These are phyloP conservation scores for Heliconius himera DNA, from an alignment of 1,140 invertebrate genomes.

Conservation along the genomic window DNA sequence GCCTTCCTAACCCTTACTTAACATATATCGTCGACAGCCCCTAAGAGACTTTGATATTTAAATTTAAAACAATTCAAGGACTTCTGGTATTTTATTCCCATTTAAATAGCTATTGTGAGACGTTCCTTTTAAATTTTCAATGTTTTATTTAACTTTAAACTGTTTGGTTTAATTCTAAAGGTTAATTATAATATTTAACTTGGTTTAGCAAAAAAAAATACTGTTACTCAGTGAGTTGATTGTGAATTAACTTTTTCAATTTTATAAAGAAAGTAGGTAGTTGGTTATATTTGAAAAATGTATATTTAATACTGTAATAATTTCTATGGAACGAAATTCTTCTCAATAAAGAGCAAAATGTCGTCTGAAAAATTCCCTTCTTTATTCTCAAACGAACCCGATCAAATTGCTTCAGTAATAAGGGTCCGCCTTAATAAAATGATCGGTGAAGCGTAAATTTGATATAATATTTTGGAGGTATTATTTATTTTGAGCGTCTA, in stretches of 20 bases:
- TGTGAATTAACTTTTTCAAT: background rate
- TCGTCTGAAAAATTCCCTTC: constrained; percentile 65
- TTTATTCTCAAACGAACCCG: constrained; percentile 67
- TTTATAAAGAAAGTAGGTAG: background rate
- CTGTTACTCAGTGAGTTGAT: background rate
- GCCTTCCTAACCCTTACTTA: constrained; percentile 56
- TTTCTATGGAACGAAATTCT: constrained; percentile 51
- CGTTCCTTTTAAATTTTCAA: constrained; percentile 28
- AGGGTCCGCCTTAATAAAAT: constrained; percentile 68
- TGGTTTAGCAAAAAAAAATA: background rate
- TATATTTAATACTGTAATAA: constrained; percentile 52
- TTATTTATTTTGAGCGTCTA: constrained; percentile 30
- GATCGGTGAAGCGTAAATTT: constrained; percentile 54
- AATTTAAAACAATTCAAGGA: constrained; percentile 39
- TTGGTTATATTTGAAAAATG: constrained; percentile 29
- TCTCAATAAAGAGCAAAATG: constrained; percentile 73
- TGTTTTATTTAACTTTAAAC: constrained; percentile 5
- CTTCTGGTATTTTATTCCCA: constrained; percentile 34
- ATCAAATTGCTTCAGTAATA: constrained; percentile 75
- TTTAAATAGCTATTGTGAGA: constrained; percentile 31
- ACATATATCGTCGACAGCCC: constrained; percentile 49
- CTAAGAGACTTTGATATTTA: constrained; percentile 36
- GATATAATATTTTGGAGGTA: constrained; percentile 45
- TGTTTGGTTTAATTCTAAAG: background rate
- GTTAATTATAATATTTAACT: background rate